These are phyloP conservation scores for Cinclus mexicanus DNA, from an alignment of 2,113 vertebrate species.

Conservation along the genomic window DNA sequence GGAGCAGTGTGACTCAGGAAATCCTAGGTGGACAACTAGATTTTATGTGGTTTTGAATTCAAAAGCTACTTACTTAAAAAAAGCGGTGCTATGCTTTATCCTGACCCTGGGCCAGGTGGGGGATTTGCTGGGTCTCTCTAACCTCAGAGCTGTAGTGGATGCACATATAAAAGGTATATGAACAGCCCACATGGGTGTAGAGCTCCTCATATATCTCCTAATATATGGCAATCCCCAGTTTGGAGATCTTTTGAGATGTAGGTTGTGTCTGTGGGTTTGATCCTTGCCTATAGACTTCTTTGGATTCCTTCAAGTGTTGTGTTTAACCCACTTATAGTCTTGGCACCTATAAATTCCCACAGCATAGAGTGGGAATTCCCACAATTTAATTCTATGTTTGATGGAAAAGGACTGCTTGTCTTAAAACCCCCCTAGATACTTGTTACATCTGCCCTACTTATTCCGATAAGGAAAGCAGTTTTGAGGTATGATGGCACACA, in stretches of 20 bases:
- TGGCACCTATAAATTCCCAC: neutral
- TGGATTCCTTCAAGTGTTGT: neutral
- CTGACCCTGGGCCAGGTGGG: neutral
- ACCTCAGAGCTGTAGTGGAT: neutral
- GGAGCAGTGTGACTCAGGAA: neutral
- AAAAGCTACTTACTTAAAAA: neutral
- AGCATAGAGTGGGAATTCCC: neutral
- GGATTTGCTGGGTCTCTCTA: neutral
- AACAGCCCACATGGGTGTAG: neutral
- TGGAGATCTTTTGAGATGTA: neutral
- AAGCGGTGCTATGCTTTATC: fast-evolving
- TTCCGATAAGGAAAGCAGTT: neutral
- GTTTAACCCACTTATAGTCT: neutral
- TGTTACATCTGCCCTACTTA: neutral
- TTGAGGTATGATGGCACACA: neutral
- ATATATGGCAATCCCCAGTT: neutral
- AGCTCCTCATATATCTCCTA: neutral
- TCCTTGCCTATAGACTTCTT: neutral
- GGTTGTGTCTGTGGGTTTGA: neutral
- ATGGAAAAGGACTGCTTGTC: neutral
- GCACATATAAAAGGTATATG: neutral
- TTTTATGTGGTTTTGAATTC: neutral
- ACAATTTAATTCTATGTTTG: neutral
- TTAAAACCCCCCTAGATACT: neutral
- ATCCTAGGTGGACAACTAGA: neutral